These are phyloP conservation scores for Agelaius phoeniceus DNA, from an alignment of 2,113 vertebrate species.

Conservation along the genomic window DNA sequence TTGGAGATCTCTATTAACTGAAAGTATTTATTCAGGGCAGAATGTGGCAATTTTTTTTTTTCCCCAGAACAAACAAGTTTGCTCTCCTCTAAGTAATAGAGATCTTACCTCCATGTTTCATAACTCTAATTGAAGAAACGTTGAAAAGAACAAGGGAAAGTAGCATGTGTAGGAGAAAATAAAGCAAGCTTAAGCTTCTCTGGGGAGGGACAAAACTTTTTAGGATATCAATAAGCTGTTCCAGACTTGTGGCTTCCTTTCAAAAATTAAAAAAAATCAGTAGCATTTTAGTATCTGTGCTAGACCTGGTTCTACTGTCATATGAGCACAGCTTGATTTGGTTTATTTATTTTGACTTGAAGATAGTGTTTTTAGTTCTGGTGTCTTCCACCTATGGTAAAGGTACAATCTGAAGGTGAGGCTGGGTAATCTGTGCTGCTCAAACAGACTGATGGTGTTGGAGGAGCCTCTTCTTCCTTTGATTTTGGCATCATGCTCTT, in stretches of 20 bases:
- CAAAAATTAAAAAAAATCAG: neutral
- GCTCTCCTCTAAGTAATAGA: neutral
- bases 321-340: neutral
- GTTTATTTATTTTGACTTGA: neutral
- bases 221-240: neutral
- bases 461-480: neutral
- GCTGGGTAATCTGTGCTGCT: neutral
- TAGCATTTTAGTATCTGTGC: neutral
- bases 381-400: neutral
- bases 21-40: neutral
- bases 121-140: neutral
- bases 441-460: neutral
- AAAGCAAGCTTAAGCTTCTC: neutral
- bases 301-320: neutral
- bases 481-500: neutral
- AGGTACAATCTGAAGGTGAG: neutral
- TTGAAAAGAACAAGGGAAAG: neutral
- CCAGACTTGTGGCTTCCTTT: neutral
- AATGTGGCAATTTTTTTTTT: neutral
- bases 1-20: neutral
- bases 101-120: neutral
- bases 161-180: neutral
- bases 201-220: neutral
- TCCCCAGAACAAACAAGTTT: neutral
- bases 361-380: neutral